Conservation (phyloP, 2,797 vertebrate species). For the Eulemur rubriventer region DNA sequence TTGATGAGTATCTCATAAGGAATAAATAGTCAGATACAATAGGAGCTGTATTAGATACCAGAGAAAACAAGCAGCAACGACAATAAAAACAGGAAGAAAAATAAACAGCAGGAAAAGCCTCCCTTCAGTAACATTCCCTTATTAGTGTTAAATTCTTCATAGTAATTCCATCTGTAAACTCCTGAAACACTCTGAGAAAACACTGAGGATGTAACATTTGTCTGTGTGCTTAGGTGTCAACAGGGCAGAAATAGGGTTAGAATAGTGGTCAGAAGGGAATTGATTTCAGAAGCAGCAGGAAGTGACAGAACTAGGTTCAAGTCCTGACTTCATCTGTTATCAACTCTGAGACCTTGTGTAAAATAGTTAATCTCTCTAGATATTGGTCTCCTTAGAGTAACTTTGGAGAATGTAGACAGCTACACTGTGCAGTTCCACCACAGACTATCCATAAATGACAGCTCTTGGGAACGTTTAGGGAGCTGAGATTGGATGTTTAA, state of each 20-base stretch:
- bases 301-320: not conserved
- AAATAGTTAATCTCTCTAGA: not conserved
- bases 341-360: not conserved
- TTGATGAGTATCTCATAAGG: not conserved
- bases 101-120: not conserved
- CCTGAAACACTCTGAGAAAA: not conserved
- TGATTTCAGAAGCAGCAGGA: not conserved
- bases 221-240: not conserved
- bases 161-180: not conserved
- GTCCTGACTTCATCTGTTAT: not conserved
- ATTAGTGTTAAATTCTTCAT: not conserved
- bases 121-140: not conserved
- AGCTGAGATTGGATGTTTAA: constrained; percentile 44
- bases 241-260: not conserved
- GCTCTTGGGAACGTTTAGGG: not conserved
- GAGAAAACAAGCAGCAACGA: not conserved
- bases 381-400: not conserved
- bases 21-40: not conserved
- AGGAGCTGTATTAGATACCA: not conserved
- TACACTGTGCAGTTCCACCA: not conserved
- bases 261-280: not conserved
- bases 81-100: not conserved
- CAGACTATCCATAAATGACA: not conserved
- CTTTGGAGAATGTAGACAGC: not conserved
- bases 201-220: not conserved